Evolutionary conservation across 2,113 vertebrate species (phyloP), one percentile per base, ranked within the genome.

Genomic region (Misgurnus mizolepis): DNA sequence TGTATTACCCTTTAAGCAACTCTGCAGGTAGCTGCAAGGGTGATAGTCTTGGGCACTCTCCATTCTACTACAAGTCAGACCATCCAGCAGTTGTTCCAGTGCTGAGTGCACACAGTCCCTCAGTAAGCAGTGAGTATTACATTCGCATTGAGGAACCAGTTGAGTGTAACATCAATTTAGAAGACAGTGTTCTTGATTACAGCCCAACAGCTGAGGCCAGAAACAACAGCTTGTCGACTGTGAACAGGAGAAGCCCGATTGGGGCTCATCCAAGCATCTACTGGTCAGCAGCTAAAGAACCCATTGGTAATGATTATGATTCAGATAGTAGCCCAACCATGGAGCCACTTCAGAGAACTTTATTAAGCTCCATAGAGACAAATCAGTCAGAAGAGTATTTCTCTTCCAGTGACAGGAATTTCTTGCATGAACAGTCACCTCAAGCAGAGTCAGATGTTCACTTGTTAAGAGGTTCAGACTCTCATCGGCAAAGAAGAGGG

Each of bases 61-160:
- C 95, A 0, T 93, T 95, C 49, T 95, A 94, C 86, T 96, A 95
- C 10, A 93, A 96, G 86, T 91, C 94, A 47, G 93, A 95, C 49
- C 91, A 91, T 0, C 94, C 95, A 0, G 94, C 94, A 0, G 94
- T 98, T 84, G 95, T 98, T 71, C 97, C 97, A 0, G 96, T 99
- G 76, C 90, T 98, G 85, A 98, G 96, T 0, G 95, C 97, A 6
- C 95, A 95, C 89, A 99, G 98, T 86, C 98, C 98, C 3, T 98
- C 97, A 0, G 92, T 99, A n/a, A 88, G 94, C 81, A 97, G 96
- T 0, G 96, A 99, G 87, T 99, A 98, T 83, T 99, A 98, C 88
- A 98, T 99, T 83, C 96, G 96, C 80, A 95, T 99, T 45, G 97
- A 99, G 87, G 98, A 97, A 34, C 94, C 94, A 0, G 86, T 92